phyloP scores from a whole-genome alignment of 1,140 invertebrate species.

The Brachionus angularis region DNA sequence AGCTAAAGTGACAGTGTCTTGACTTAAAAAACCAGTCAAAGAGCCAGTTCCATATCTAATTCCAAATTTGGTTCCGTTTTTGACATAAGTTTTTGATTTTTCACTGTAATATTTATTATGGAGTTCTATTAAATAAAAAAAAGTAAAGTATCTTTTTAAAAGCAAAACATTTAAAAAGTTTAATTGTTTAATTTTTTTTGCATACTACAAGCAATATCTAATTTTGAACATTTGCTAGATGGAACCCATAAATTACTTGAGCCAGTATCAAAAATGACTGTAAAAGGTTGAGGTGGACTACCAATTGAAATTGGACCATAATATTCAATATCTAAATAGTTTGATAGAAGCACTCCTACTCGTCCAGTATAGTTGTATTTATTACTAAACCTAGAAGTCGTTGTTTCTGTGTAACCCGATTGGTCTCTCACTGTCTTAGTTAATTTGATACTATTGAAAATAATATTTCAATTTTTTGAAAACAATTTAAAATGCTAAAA shows the following conservation, averaged over 20 bases:
- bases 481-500: background rate
- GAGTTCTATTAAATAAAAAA: constrained; percentile 58
- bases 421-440: constrained; percentile 29
- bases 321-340: constrained; percentile 72
- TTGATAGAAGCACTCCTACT: constrained; percentile 2
- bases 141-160: constrained; percentile 44
- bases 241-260: constrained; percentile 98
- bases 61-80: constrained; percentile 81
- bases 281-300: constrained; percentile 83
- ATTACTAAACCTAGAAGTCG: constrained; percentile 10
- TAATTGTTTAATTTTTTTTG: too few species aligned
- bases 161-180: constrained; percentile 56
- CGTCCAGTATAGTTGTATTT: constrained; percentile 17
- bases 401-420: background rate
- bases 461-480: too few species aligned
- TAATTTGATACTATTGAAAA: too few species aligned
- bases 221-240: constrained; percentile 77
- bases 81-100: constrained; percentile 74
- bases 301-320: constrained; percentile 89
- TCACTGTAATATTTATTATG: constrained; percentile 91
- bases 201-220: constrained; percentile 92
- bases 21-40: constrained; percentile 87
- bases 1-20: constrained; percentile 75
- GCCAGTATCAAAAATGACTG: constrained; percentile 92
- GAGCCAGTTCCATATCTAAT: constrained; percentile 94